Conservation (phyloP, 2,113 vertebrate species). For the Mesembrinibis cayennensis region DNA sequence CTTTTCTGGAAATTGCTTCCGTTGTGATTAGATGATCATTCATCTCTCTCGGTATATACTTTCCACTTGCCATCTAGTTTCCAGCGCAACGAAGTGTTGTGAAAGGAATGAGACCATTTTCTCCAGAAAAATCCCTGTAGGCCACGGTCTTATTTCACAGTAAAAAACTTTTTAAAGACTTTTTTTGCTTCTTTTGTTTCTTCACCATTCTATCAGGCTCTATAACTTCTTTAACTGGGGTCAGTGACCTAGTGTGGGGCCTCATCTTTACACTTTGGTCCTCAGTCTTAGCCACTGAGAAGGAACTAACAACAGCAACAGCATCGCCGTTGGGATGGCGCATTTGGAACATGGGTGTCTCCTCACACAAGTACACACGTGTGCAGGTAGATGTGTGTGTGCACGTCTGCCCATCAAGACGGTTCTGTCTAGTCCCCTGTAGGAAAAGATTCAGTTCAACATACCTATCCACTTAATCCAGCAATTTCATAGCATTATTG, state of each 20-base stretch:
- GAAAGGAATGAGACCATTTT: neutral
- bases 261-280: neutral
- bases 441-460: neutral
- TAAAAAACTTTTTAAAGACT: constrained; percentile 71
- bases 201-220: neutral
- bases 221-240: neutral
- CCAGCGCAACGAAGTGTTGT: neutral
- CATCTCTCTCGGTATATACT: neutral
- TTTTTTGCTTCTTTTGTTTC: constrained; percentile 44
- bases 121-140: neutral
- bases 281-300: neutral
- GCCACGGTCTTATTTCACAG: constrained; percentile 18
- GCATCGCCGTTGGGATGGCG: neutral
- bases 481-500: neutral
- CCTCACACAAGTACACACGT: accelerated
- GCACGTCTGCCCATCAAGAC: neutral
- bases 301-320: neutral
- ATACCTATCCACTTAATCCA: neutral
- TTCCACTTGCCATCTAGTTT: neutral
- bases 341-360: neutral
- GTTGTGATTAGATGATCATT: neutral
- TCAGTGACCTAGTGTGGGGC: neutral
- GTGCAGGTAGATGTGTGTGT: neutral
- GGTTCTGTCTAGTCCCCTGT: neutral
- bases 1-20: neutral